Percentiles rank a stretch among this genome's conserved stretches.
phyloP scores from a whole-genome alignment of 2,113 vertebrate species.

The Leptocoma aspasia region DNA sequence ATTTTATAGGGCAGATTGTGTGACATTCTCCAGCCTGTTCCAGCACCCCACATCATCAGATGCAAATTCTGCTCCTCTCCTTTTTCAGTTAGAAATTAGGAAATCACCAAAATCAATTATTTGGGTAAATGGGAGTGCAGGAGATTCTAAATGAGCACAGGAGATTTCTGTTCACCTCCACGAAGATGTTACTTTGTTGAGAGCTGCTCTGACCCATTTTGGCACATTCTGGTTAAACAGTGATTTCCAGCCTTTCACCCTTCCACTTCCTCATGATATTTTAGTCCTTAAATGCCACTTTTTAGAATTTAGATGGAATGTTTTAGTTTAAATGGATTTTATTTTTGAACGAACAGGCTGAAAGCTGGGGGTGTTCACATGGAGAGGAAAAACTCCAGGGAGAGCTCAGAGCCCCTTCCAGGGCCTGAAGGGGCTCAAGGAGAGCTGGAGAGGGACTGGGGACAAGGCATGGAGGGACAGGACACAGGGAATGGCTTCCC shows the following conservation, averaged over 20 bases:
- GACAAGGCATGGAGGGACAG: not conserved
- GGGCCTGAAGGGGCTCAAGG: not conserved
- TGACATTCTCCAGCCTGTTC: not conserved
- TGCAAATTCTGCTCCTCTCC: not conserved
- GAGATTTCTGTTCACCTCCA: not conserved
- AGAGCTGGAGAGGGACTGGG: not conserved
- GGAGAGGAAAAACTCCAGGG: not conserved
- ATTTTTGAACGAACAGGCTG: not conserved
- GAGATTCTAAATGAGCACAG: not conserved
- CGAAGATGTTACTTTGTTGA: fast-evolving
- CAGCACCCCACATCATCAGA: not conserved
- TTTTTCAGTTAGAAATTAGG: not conserved
- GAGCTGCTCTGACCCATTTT: not conserved
- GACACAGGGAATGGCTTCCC: not conserved
- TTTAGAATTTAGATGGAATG: not conserved
- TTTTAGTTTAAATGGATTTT: not conserved
- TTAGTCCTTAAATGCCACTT: not conserved
- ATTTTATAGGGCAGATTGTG: not conserved
- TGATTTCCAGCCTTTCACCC: not conserved
- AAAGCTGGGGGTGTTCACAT: not conserved
- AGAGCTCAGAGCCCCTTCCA: fast-evolving
- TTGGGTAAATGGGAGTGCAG: not conserved
- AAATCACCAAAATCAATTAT: not conserved
- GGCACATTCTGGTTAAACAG: not conserved
- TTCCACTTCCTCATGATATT: fast-evolving